These are phyloP conservation scores for Drosophila ogumai DNA, from an alignment of 1,140 invertebrate species.

Conservation along the genomic window DNA sequence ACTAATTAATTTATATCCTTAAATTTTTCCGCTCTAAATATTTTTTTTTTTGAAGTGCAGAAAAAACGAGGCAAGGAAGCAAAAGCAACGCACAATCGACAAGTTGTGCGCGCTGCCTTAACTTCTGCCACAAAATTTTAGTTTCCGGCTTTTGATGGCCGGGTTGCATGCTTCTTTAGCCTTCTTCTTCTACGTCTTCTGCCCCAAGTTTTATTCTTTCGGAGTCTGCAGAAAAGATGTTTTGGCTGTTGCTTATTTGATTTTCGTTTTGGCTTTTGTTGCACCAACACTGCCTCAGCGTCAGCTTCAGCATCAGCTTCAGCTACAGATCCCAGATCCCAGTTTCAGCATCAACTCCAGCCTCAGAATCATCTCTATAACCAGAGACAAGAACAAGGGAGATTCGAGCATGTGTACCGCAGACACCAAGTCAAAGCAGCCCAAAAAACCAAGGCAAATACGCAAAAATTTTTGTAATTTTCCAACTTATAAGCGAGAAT, in stretches of 20 bases:
- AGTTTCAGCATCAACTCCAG: neutral
- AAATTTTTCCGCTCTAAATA: neutral
- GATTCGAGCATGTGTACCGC: conserved; percentile 55
- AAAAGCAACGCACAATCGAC: conserved; percentile 70
- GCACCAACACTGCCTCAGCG: conserved; percentile 36
- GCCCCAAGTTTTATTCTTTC: conserved; percentile 49
- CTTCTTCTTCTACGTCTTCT: conserved; percentile 29
- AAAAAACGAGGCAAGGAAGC: neutral
- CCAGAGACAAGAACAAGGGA: conserved; percentile 29
- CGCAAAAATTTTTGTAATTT: conserved; percentile 67
- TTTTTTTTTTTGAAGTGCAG: neutral
- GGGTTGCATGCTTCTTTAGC: conserved; percentile 43
- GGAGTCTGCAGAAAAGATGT: conserved; percentile 58
- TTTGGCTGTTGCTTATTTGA: conserved; percentile 78
- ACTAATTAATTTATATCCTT: neutral
- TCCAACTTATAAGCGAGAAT: conserved; percentile 59
- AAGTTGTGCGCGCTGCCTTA: conserved; percentile 76
- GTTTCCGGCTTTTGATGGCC: conserved; percentile 80
- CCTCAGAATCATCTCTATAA: neutral
- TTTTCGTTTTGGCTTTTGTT: conserved; percentile 68
- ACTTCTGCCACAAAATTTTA: conserved; percentile 79
- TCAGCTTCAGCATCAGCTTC: neutral
- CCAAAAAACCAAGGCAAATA: conserved; percentile 48
- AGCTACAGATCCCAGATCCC: neutral
- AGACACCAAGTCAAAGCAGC: conserved; percentile 52